Evolutionary conservation across 2,888 invertebrate species (phyloP), one percentile per base, ranked within the genome.

Genomic region (Spodoptera exigua): DNA sequence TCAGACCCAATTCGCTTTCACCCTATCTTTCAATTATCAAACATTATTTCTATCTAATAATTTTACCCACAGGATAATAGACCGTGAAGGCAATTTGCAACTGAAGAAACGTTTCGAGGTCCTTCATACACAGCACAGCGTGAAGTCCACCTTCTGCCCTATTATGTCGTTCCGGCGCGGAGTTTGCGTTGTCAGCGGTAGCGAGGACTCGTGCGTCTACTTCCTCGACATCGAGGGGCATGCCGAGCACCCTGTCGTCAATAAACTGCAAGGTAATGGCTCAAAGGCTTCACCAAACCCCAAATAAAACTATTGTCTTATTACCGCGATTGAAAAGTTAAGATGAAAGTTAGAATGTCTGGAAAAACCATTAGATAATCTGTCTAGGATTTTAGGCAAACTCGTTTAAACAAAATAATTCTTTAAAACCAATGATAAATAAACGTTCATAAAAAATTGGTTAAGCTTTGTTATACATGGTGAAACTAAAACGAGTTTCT

Each of bases 111-210:
- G 95, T 43, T 97, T 97, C 88, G 94, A 95, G 47, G 95, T 96
- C 69, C 85, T 92, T 47, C 97, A 97, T 86, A 91, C 93, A 49
- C 89, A 86, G 43, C 93, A 95, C 80, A 87, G 95, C 67, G 95
- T 97, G 17, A 94, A 95, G 73, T 97, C 97, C 32, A 96, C 97
- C 3, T 98, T 98, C 93, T 98, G 98, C 82, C 98, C 98, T 4
- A 95, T 96, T 70, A 97, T 97, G 96, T 97, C 97, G 70, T 97
- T 97, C 90, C 93, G 97, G 49, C 96, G 97, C 89, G 97, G 97
- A 66, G 96, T 97, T 60, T 97, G 97, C 93, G 96, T 97, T 69
- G 97, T 97, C 45, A 95, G 96, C 58, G 97, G 97, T 64, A 96
- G 96, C 87, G 97, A 97, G 91, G 97, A 97, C 92, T 95, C 96